A percentile compares a stretch with the other conserved stretches of the same genome.
These are phyloP conservation scores for Rhynchonema sp. DNA, from an alignment of 2,888 invertebrate species.

Conservation along the genomic window DNA sequence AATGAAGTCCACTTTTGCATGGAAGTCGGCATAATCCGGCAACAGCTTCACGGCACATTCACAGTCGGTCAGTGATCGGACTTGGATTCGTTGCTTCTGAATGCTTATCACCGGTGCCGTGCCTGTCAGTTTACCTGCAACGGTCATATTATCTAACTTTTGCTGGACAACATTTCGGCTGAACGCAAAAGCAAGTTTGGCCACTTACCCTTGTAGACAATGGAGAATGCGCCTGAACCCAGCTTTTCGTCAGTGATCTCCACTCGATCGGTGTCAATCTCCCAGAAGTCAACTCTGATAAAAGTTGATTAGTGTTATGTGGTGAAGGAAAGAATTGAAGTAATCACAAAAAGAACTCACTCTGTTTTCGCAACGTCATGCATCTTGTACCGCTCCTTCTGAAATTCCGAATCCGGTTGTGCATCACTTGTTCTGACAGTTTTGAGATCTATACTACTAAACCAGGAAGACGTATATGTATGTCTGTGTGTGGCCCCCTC, in stretches of 20 bases:
- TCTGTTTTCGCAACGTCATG: too few relatives aligned
- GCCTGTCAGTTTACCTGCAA: background rate
- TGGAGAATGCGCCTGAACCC: background rate
- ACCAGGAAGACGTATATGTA: too few relatives aligned
- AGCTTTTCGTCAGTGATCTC: background rate
- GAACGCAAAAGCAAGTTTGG: background rate
- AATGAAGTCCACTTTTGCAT: slow-evolving; percentile 12
- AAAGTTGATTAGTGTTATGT: too few relatives aligned
- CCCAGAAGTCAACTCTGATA: slow-evolving; percentile 41
- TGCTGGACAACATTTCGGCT: background rate
- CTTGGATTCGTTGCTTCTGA: background rate
- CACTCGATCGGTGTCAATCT: background rate
- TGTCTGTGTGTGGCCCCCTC: too few relatives aligned
- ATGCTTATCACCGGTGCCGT: background rate
- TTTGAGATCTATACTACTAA: too few relatives aligned
- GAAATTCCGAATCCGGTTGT: too few relatives aligned
- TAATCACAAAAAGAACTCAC: too few relatives aligned
- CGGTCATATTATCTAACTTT: background rate
- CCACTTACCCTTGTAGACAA: background rate
- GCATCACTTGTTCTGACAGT: too few relatives aligned
- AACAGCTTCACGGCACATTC: slow-evolving; percentile 1
- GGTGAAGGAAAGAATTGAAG: too few relatives aligned
- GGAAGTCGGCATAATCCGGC: background rate
- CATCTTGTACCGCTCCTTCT: too few relatives aligned
- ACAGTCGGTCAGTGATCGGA: background rate